Evolutionary conservation across 1,140 invertebrate genomes (phyloP).

Genomic region (Zaprionus nigranus): DNA sequence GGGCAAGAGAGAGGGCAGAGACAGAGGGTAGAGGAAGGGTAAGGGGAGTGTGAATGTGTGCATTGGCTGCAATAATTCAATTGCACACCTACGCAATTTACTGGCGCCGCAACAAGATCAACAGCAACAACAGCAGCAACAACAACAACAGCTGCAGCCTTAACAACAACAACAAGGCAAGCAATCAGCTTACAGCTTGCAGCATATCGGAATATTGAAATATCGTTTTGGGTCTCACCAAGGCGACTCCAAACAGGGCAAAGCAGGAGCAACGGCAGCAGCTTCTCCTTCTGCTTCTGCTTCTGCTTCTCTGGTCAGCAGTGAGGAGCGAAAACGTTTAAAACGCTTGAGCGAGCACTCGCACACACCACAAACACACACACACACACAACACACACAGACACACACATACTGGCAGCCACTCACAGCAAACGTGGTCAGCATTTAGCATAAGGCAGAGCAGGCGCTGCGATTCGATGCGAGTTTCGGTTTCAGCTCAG

Average conservation of each 20-base stretch:
- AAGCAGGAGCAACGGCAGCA: not conserved
- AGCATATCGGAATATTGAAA: slow-evolving; percentile 49
- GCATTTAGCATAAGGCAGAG: slow-evolving; percentile 53
- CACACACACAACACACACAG: slow-evolving; percentile 8
- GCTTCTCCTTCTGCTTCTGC: not conserved
- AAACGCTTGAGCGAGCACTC: slow-evolving; percentile 61
- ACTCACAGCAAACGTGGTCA: slow-evolving; percentile 33
- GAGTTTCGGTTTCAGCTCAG: slow-evolving; percentile 9
- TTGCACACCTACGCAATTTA: slow-evolving; percentile 78
- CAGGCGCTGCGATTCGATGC: slow-evolving; percentile 17
- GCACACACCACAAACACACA: slow-evolving; percentile 4
- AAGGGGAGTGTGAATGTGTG: slow-evolving; percentile 60
- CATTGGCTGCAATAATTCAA: slow-evolving; percentile 81
- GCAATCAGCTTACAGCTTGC: slow-evolving; percentile 16
- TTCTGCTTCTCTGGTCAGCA: slow-evolving; percentile 21
- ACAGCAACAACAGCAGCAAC: not conserved
- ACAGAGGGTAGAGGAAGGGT: not conserved
- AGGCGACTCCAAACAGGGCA: no score
- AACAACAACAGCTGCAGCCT: not conserved
- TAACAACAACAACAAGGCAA: slow-evolving; percentile 16
- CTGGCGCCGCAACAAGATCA: slow-evolving; percentile 40
- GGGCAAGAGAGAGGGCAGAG: not conserved
- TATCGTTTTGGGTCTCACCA: slow-evolving; percentile 24
- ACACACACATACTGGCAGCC: not conserved
- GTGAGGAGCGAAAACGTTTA: slow-evolving; percentile 53